Conservation (phyloP, 2,888 invertebrate species). For the Gandaritis pyraliata region DNA sequence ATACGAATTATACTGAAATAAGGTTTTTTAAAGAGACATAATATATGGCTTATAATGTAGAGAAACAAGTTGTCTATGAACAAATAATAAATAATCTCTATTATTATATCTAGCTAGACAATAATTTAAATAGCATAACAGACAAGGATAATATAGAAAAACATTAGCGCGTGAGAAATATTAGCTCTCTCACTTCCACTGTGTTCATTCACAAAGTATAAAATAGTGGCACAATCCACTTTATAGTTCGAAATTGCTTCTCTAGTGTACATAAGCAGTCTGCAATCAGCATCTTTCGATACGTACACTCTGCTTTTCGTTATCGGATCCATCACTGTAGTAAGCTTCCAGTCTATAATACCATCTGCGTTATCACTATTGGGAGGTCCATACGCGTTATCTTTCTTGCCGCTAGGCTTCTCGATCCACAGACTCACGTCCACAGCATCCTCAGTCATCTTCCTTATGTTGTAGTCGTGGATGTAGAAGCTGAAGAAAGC, state of each 20-base stretch:
- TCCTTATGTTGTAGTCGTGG: slow-evolving; percentile 69
- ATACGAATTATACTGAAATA: no score
- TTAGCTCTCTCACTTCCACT: slow-evolving; percentile 48
- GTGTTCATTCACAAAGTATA: slow-evolving; percentile 69
- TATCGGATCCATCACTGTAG: slow-evolving; percentile 68
- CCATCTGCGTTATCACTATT: slow-evolving; percentile 41
- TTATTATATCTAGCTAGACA: background rate
- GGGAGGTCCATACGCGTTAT: slow-evolving; percentile 48
- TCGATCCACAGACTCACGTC: slow-evolving; percentile 73
- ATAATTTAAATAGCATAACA: slow-evolving; percentile 19
- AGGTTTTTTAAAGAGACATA: background rate
- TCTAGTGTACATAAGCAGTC: slow-evolving; percentile 71
- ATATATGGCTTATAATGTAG: background rate
- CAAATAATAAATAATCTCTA: slow-evolving; percentile 8
- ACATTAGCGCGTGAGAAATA: slow-evolving; percentile 18
- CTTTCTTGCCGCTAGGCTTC: slow-evolving; percentile 55
- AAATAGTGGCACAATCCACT: slow-evolving; percentile 67
- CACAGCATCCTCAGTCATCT: slow-evolving; percentile 71
- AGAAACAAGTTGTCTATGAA: slow-evolving; percentile 7
- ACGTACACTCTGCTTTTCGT: slow-evolving; percentile 70
- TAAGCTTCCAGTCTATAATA: slow-evolving; percentile 67
- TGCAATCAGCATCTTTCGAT: slow-evolving; percentile 66
- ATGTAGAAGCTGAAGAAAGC: slow-evolving; percentile 67
- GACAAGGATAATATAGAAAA: slow-evolving; percentile 33
- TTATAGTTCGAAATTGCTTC: slow-evolving; percentile 71